These are phyloP conservation scores for Atrichornis clamosus DNA, from an alignment of 2,113 vertebrate genomes.

Conservation along the genomic window DNA sequence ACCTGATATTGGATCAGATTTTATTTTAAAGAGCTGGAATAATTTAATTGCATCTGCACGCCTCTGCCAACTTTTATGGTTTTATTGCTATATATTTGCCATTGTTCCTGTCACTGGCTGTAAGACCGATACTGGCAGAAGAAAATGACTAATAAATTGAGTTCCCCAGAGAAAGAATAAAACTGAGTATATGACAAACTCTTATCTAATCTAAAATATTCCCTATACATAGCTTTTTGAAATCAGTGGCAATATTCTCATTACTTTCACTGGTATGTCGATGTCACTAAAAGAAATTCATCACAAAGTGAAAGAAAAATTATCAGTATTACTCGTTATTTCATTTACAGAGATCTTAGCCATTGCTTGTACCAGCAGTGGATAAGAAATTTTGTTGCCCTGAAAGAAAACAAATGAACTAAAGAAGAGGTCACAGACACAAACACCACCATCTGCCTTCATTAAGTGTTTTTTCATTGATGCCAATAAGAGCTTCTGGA, in stretches of 20 bases:
- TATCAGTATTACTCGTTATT: neutral
- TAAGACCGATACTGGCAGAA: neutral
- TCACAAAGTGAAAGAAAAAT: neutral
- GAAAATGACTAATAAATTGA: constrained; percentile 20
- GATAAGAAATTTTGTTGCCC: neutral
- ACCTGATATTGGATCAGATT: neutral
- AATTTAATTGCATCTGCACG: constrained; percentile 22
- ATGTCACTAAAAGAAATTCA: neutral
- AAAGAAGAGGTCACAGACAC: neutral
- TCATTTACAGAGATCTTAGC: neutral
- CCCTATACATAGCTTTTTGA: neutral
- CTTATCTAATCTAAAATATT: neutral
- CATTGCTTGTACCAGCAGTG: neutral
- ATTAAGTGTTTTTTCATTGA: neutral
- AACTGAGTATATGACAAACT: neutral
- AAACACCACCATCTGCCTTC: neutral
- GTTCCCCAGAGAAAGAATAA: neutral
- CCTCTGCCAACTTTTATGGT: constrained; percentile 17
- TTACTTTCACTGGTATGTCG: neutral
- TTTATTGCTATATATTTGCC: constrained; percentile 7
- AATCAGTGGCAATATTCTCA: neutral
- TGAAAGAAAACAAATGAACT: neutral
- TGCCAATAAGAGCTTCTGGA: neutral
- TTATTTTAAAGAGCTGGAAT: constrained; percentile 30
- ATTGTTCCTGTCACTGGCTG: constrained; percentile 15